These are phyloP conservation scores for Cyrtodaria siliqua DNA, from an alignment of 2,888 invertebrate species.

Conservation along the genomic window DNA sequence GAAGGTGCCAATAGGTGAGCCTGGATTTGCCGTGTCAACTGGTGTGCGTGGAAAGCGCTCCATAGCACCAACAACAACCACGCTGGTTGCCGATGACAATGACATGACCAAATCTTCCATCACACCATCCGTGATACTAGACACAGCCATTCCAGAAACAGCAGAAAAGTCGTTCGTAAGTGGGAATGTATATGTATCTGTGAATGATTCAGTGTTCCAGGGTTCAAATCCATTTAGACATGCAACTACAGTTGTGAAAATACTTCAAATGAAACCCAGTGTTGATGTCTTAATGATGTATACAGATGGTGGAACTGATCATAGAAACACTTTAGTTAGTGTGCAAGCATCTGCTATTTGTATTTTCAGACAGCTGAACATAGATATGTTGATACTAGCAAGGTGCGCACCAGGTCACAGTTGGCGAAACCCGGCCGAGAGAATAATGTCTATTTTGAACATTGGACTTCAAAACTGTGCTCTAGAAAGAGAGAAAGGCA, in stretches of 20 bases:
- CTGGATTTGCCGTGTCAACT: conserved; percentile 24
- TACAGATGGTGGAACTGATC: conserved; percentile 58
- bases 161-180: conserved; percentile 40
- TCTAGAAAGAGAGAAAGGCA: conserved; percentile 2
- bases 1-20: conserved; percentile 31
- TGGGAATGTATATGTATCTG: conserved; percentile 30
- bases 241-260: conserved; percentile 19
- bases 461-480: conserved; percentile 53
- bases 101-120: conserved; percentile 24
- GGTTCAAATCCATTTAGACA: conserved; percentile 44
- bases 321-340: conserved; percentile 48
- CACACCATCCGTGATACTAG: conserved; percentile 46
- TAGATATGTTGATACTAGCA: conserved; percentile 51
- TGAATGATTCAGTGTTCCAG: conserved; percentile 61
- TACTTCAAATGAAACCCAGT: neutral
- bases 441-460: conserved; percentile 49
- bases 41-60: conserved; percentile 28
- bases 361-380: conserved; percentile 48
- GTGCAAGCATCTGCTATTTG: conserved; percentile 53
- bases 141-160: conserved; percentile 34
- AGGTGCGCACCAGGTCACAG: conserved; percentile 61
- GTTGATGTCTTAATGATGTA: conserved; percentile 35
- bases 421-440: conserved; percentile 58
- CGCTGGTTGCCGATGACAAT: conserved; percentile 24
- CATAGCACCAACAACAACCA: neutral